Evolutionary conservation across 2,888 invertebrate genomes (phyloP), one percentile per base, ranked within the genome.

Genomic region (Notodonta dromedarius): DNA sequence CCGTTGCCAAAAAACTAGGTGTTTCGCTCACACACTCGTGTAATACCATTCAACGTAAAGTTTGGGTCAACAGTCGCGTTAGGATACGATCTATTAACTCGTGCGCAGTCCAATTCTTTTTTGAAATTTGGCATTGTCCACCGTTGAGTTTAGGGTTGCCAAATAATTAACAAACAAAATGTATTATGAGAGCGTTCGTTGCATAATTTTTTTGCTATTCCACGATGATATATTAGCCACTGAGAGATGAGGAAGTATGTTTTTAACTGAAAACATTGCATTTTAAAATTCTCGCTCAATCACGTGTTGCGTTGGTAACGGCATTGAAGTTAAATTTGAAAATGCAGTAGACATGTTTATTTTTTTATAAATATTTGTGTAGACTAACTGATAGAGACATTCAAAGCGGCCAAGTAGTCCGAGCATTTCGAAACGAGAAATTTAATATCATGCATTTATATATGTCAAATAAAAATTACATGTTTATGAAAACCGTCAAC

Each of bases 41-140:
- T 42, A 11, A 12, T 11, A 42, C 42, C 69, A 66, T 63, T 61
- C 72, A 62, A 57, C 58, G 53, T 61, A 40, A 40, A 46, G 32
- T 61, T 65, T 74, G 70, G 79, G 76, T 78, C 78, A 77, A 76
- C 69, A 77, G 60, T 70, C 78, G 66, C 68, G 61, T 63, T 71
- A 75, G 74, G 73, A 70, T 69, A 44, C 53, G 69, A 71, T 74
- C 72, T 56, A 57, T 24, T 52, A 44, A 59, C 40, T 56, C 57
- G 62, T 62, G 61, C 60, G 61, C 60, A 60, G 62, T 61, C 61
- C 63, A 56, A 65, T 65, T 57, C 52, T 65, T 66, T 68, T 68
- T 61, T 62, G 57, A 67, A 66, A 62, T 67, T 70, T 67, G 66
- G 69, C 72, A 68, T 69, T 65, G 58, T 62, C 56, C 58, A 57